Evolutionary conservation across 92 coral and sea anemone genomes (phyloP).

Genomic region (Phymanthus crucifer): DNA sequence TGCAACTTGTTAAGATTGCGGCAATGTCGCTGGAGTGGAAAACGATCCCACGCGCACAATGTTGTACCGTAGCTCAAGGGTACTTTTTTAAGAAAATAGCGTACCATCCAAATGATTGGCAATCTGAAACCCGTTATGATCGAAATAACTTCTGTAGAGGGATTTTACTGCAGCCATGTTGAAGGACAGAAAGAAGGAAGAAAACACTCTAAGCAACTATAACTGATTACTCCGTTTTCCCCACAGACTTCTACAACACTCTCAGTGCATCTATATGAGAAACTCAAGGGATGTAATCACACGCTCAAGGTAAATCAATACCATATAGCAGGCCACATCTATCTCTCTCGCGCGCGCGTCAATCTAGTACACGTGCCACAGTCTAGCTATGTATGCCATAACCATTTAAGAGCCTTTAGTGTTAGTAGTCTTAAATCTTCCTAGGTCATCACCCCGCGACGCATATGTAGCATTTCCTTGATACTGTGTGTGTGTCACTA

Average conservation of each 20-base stretch:
- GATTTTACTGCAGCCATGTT: too few relatives aligned
- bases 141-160: too few relatives aligned
- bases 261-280: not conserved
- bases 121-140: too few relatives aligned
- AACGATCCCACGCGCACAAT: too few relatives aligned
- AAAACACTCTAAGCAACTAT: too few relatives aligned
- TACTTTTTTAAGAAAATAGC: not conserved
- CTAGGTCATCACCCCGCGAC: not conserved
- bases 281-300: slow-evolving; percentile 20
- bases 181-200: too few relatives aligned
- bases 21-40: not conserved
- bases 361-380: too few relatives aligned
- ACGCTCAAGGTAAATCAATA: slow-evolving; percentile 11
- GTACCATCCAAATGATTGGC: not conserved
- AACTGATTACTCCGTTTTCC: not conserved
- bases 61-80: not conserved
- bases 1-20: too few relatives aligned
- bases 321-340: not conserved
- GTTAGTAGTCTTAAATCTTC: not conserved
- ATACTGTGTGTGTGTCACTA: not conserved
- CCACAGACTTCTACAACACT: slow-evolving; percentile 18
- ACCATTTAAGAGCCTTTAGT: too few relatives aligned
- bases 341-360: too few relatives aligned
- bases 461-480: too few relatives aligned
- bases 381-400: too few relatives aligned